phyloP scores from a whole-genome alignment of 2,797 vertebrate genomes.

The Rhadinocentrus ornatus region DNA sequence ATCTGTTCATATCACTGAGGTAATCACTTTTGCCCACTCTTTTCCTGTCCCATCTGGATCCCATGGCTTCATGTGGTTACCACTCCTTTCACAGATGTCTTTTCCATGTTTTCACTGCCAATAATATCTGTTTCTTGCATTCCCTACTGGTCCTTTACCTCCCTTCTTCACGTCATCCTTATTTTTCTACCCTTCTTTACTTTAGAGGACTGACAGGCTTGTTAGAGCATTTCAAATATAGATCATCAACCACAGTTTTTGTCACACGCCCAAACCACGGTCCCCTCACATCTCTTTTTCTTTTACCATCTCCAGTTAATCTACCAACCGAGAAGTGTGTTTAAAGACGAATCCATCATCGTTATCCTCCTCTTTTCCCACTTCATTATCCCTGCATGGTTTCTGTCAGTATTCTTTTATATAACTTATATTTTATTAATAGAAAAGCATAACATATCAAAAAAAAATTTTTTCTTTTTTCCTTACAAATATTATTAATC shows the following conservation, averaged over 20 bases:
- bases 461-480: not conserved
- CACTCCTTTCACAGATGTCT: constrained; percentile 58
- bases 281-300: constrained; percentile 23
- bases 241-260: constrained; percentile 45
- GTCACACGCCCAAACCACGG: constrained; percentile 55
- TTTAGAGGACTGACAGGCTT: constrained; percentile 44
- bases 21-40: constrained; percentile 32
- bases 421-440: too few species aligned
- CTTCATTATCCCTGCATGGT: not conserved
- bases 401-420: not conserved
- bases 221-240: constrained; percentile 66
- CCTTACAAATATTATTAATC: not conserved
- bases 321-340: constrained; percentile 40
- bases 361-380: not conserved
- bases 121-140: constrained; percentile 45
- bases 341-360: constrained; percentile 18
- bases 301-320: constrained; percentile 24
- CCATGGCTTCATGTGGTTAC: constrained; percentile 40
- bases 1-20: constrained; percentile 17
- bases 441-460: not conserved
- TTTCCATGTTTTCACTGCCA: constrained; percentile 38
- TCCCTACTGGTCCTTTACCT: constrained; percentile 20
- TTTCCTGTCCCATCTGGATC: constrained; percentile 50
- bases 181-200: constrained; percentile 46
- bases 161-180: constrained; percentile 33